phyloP scores from a whole-genome alignment of 2,113 vertebrate species.

The Caretta caretta region DNA sequence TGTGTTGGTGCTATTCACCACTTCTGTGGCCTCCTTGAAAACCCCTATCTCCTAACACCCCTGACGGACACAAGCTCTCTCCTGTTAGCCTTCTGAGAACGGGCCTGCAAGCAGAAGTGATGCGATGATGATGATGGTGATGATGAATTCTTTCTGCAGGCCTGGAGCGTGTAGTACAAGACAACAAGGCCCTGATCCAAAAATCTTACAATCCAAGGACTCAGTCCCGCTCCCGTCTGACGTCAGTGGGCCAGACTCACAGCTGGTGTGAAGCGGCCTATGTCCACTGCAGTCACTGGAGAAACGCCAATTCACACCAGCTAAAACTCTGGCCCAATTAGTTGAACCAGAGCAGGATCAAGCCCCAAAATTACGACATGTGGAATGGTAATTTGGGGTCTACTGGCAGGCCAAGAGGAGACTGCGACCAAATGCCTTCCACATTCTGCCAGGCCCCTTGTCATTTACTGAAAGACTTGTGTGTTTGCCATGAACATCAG shows the following conservation, averaged over 20 bases:
- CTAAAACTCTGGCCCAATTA: neutral
- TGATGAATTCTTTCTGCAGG: neutral
- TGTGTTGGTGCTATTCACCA: neutral
- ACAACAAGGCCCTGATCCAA: neutral
- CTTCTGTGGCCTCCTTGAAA: neutral
- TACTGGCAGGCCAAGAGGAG: neutral
- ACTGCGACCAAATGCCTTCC: conserved; percentile 60
- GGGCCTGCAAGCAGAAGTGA: neutral
- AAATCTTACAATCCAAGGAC: neutral
- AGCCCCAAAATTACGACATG: neutral
- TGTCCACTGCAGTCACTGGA: rapidly evolving
- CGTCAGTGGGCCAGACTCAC: neutral
- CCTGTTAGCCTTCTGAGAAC: neutral
- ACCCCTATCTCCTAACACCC: neutral
- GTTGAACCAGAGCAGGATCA: neutral
- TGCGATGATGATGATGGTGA: neutral
- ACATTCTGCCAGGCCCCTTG: conserved; percentile 66
- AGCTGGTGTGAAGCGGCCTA: rapidly evolving
- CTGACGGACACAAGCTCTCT: neutral
- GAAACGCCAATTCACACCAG: neutral
- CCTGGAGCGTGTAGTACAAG: neutral
- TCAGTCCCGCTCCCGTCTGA: neutral
- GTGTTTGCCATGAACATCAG: conserved; percentile 78
- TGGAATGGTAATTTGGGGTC: neutral
- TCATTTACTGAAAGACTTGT: conserved; percentile 78